Base-by-base conservation (phyloP, 1,140 invertebrate species). In the Thalassaphorura encarpata region DNA sequence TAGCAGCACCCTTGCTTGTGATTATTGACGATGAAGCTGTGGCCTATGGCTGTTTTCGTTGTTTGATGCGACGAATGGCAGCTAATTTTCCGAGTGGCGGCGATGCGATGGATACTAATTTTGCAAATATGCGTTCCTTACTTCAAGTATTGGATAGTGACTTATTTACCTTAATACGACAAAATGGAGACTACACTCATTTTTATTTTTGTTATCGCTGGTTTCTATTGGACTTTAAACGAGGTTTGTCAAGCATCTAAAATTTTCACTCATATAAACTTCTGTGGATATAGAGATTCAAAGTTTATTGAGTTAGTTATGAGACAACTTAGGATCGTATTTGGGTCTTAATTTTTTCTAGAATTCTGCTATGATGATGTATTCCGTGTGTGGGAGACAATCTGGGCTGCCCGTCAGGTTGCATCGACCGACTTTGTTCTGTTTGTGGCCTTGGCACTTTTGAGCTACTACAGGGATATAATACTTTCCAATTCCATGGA, bases 161-260 rank as follows among this genome's bases (percentile, higher is more conserved):
- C 73, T 79, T 97, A 73, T 95, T 90, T 75, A 87, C 94, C 62
- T 75, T 93, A 66, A 93, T 96, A 85, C 87, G 93, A 71, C 83
- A 87, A 56, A 87, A 93, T 72, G 89, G 89, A 11, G 93, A 97
- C 71, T 95, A 91, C 72, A 94, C 90, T 16, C 90, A 97, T 71
- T 94, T 96, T 72, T 97, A 95, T 72, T 97, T 97, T 74, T 95
- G 90, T 69, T 97, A 97, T 71, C 81, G 92, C 49, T 97, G 93
- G 93, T 85, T 86, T 69, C 72, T 85, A 8, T 70, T 85, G 15
- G 84, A 85, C 68, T 87, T 85, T 65, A 85, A 85, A 72, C 69
- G 83, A 77, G 82, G 81, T 80, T 63, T 67, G 40, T 15, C 29
- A 27, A 50, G 5, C 29, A 27, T 28, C 16, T n/a, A 4, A 18